Evolutionary conservation across 1,140 invertebrate species (phyloP), one percentile per base, ranked within the genome.

Genomic region (Camponotus vicinus): DNA sequence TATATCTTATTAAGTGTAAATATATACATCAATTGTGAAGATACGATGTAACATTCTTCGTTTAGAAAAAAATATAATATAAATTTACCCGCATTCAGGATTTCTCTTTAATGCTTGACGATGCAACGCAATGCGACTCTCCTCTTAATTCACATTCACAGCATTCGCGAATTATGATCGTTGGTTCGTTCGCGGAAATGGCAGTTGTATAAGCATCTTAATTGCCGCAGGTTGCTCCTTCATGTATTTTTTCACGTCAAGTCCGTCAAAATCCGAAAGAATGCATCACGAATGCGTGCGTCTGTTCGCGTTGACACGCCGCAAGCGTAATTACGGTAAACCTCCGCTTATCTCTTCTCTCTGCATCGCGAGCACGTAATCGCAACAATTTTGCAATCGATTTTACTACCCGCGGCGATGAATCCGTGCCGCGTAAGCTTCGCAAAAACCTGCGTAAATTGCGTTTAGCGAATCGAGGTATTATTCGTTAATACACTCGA

Each of bases 291-390:
- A 37, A 77, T 77, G 57, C 75, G 18, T 77, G n/a, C 55, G 73
- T 32, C 32, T 32, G 27, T 71, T 3, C 45, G 37, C 40, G 42
- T 69, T 37, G 13, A 69, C 63, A 80, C 42, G 69, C 45, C 64
- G 77, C 64, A 42, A 64, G 77, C 64, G 64, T 69, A 70, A 80
- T 80, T 80, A 80, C 64, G 64, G 64, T 55, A 55, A 80, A 80
- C 45, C 67, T 42, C 7, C 13, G 77, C 34, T 79, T 80, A 70
- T 80, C 77, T 80, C n/a, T 40, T 2, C 34, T 66, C 27, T n/a
- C n/a, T 11, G 34, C 64, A 80, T 80, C 77, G 77, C 45, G 45
- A 11, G 37, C 77, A 70, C 34, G 77, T 69, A 52, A 79, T 57
- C 27, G 77, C 77, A 32, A 80, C 77, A 70, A 80, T 69, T 27